These are phyloP conservation scores for Rhyacichthys aspro DNA, from an alignment of 2,797 vertebrate genomes.

Conservation along the genomic window DNA sequence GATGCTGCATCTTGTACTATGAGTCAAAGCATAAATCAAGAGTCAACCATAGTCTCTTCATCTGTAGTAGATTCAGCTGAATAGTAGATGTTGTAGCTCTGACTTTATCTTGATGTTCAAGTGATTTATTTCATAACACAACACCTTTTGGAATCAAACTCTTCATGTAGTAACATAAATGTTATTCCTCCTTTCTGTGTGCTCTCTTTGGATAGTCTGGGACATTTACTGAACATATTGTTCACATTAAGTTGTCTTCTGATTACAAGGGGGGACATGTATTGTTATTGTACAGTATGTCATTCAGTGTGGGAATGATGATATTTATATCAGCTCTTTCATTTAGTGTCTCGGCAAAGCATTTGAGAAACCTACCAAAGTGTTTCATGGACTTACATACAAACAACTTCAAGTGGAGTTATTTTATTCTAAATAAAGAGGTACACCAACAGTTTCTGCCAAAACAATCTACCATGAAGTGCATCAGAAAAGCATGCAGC, in stretches of 20 bases:
- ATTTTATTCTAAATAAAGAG: too few relatives aligned
- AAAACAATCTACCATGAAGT: too few relatives aligned
- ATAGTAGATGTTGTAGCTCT: slow-evolving; percentile 34
- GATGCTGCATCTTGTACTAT: slow-evolving; percentile 34
- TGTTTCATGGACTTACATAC: slow-evolving; percentile 48
- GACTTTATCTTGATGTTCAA: background rate
- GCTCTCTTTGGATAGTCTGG: slow-evolving; percentile 56
- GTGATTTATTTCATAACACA: slow-evolving; percentile 10
- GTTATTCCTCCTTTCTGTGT: slow-evolving; percentile 45
- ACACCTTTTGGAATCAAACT: slow-evolving; percentile 22
- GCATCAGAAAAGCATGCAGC: slow-evolving; percentile 27
- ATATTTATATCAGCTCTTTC: slow-evolving; percentile 62
- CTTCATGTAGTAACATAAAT: slow-evolving; percentile 29
- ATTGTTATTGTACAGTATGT: slow-evolving; percentile 63
- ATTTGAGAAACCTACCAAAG: slow-evolving; percentile 49
- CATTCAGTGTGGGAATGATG: slow-evolving; percentile 66
- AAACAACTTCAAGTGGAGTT: slow-evolving; percentile 29
- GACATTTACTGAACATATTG: slow-evolving; percentile 80
- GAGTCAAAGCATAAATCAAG: slow-evolving; percentile 17
- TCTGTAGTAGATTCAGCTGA: slow-evolving; percentile 24
- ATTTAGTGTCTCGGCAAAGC: slow-evolving; percentile 49
- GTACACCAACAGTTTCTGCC: background rate
- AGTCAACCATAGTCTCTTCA: background rate
- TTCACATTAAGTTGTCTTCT: slow-evolving; percentile 70
- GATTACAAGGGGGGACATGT: slow-evolving; percentile 46